phyloP scores from a whole-genome alignment of 1,140 invertebrate genomes.

The Rhopalosiphum padi region DNA sequence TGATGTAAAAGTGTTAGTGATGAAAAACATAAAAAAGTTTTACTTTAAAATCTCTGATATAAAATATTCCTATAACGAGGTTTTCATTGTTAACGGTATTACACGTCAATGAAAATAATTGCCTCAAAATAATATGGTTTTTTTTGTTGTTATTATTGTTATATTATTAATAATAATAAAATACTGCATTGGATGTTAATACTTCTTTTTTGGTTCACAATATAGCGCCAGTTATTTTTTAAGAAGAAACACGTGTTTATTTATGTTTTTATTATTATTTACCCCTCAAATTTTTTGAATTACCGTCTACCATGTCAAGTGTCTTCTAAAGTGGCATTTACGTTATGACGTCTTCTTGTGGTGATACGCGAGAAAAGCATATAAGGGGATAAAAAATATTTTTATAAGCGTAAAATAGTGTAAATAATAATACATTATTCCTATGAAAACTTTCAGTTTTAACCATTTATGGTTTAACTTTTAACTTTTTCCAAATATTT shows the following conservation, averaged over 20 bases:
- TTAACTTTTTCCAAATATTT: not conserved
- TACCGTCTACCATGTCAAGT: slow-evolving; percentile 26
- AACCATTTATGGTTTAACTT: not conserved
- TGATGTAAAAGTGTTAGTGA: not conserved
- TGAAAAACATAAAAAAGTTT: slow-evolving; percentile 32
- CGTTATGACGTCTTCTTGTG: slow-evolving; percentile 25
- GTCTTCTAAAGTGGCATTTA: slow-evolving; percentile 28
- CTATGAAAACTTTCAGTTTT: not conserved
- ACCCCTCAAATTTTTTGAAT: not conserved
- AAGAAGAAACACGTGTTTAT: slow-evolving; percentile 39
- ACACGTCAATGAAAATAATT: slow-evolving; percentile 37
- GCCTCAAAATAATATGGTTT: not conserved
- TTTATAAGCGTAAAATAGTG: not conserved
- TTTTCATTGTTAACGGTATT: slow-evolving; percentile 27
- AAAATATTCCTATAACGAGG: slow-evolving; percentile 8
- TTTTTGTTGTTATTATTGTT: slow-evolving; percentile 13
- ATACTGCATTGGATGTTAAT: not conserved
- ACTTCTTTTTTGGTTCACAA: not conserved
- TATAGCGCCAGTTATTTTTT: not conserved
- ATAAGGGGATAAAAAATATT: not conserved
- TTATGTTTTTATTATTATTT: slow-evolving; percentile 35
- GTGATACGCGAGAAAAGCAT: not conserved
- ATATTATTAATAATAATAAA: slow-evolving; percentile 6
- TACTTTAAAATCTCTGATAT: not conserved
- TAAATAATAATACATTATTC: not conserved